A percentile compares a stretch with the other conserved stretches of the same genome.
These are phyloP conservation scores for Falcunculus frontatus DNA, from an alignment of 2,113 vertebrate species.

Conservation along the genomic window DNA sequence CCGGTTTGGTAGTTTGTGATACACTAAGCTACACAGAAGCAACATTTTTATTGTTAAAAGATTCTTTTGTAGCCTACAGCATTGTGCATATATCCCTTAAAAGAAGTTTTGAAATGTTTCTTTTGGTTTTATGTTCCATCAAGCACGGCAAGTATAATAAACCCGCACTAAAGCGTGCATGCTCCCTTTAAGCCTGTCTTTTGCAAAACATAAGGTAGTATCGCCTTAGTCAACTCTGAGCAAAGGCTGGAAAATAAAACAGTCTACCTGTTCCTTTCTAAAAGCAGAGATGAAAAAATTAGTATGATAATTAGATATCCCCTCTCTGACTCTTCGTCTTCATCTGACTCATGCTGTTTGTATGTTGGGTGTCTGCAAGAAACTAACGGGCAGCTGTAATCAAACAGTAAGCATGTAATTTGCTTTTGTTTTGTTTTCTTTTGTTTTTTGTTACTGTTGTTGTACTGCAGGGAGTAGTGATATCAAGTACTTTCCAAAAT, in stretches of 20 bases:
- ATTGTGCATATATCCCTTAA: background rate
- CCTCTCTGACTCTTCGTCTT: background rate
- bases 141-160: background rate
- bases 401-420: background rate
- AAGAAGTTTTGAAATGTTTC: background rate
- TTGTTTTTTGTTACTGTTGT: background rate
- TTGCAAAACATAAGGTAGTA: background rate
- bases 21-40: background rate
- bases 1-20: background rate
- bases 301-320: background rate
- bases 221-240: background rate
- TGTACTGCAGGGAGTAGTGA: background rate
- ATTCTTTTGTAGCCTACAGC: background rate
- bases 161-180: background rate
- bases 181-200: background rate
- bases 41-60: background rate
- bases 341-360: background rate
- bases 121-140: background rate
- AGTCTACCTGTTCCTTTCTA: background rate
- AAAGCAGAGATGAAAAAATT: background rate
- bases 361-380: rapidly evolving
- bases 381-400: background rate
- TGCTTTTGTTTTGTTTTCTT: no score
- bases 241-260: background rate
- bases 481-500: background rate